A percentile compares a stretch with the other conserved stretches of the same genome.
Conservation (phyloP, 2,797 vertebrate species). For the Melanotaenia trifasciata region DNA sequence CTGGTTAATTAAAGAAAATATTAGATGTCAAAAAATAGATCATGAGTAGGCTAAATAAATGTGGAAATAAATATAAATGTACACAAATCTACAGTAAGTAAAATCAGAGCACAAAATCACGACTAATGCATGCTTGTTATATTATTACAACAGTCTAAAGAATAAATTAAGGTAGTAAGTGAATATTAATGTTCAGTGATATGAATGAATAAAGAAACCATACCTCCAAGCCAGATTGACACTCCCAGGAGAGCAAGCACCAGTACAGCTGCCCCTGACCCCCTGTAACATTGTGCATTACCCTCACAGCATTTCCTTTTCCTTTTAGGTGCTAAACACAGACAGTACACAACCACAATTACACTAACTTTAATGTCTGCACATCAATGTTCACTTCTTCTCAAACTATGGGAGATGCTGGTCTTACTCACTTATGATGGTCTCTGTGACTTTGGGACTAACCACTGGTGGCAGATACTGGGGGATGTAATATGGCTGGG, state of each 20-base stretch:
- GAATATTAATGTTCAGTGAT: slow-evolving; percentile 15
- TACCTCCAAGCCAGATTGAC: slow-evolving; percentile 82
- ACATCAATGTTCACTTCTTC: not conserved
- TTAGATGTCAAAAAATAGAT: not conserved
- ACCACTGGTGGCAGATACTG: slow-evolving; percentile 52
- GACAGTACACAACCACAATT: slow-evolving; percentile 20
- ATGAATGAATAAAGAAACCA: slow-evolving; percentile 19
- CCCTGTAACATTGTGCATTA: slow-evolving; percentile 54
- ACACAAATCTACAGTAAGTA: not conserved
- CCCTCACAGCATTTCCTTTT: slow-evolving; percentile 49
- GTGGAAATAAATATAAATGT: not conserved
- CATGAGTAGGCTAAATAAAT: not conserved
- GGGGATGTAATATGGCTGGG: slow-evolving; percentile 74
- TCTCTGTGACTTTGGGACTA: slow-evolving; percentile 42
- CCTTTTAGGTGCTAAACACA: slow-evolving; percentile 58
- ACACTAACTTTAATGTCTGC: not conserved
- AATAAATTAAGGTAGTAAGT: slow-evolving; percentile 5
- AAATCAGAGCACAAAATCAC: not conserved
- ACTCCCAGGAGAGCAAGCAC: slow-evolving; percentile 66
- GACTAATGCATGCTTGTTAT: not conserved
- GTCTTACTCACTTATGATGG: slow-evolving; percentile 59
- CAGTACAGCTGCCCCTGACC: slow-evolving; percentile 53
- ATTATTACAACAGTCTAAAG: not conserved
- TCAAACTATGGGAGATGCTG: not conserved
- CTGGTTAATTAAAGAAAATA: not conserved